phyloP scores from a whole-genome alignment of 2,797 vertebrate genomes.

The Simalia tracyae region DNA sequence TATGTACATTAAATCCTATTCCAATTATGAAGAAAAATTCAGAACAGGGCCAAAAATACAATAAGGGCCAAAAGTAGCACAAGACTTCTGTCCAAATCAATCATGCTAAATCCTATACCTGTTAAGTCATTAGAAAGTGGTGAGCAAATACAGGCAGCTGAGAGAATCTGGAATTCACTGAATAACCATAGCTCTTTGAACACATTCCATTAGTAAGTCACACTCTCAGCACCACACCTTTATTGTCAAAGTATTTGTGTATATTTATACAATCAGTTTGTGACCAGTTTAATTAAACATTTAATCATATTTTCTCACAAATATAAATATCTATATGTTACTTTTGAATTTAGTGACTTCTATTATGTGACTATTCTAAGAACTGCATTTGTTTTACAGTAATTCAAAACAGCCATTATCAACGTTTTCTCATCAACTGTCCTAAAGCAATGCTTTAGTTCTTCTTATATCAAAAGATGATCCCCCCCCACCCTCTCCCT shows the following conservation, averaged over 20 bases:
- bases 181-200: not conserved
- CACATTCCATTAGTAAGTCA: not conserved
- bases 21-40: not conserved
- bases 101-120: not conserved
- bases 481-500: not conserved
- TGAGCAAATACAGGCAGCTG: not conserved
- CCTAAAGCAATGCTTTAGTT: slow-evolving; percentile 1
- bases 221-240: not conserved
- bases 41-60: not conserved
- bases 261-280: not conserved
- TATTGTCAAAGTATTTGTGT: not conserved
- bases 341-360: not conserved
- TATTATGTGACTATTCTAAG: not conserved
- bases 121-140: not conserved
- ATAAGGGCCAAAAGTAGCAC: not conserved
- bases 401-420: not conserved
- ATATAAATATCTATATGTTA: not conserved
- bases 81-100: not conserved
- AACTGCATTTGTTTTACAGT: not conserved
- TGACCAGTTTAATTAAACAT: not conserved
- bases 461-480: slow-evolving; percentile 16
- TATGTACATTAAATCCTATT: not conserved
- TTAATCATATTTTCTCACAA: not conserved
- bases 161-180: not conserved
- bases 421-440: slow-evolving; percentile 11